Evolutionary conservation across 1,140 invertebrate species (phyloP), one percentile per base, ranked within the genome.

Genomic region (Acromyrmex heyeri): DNA sequence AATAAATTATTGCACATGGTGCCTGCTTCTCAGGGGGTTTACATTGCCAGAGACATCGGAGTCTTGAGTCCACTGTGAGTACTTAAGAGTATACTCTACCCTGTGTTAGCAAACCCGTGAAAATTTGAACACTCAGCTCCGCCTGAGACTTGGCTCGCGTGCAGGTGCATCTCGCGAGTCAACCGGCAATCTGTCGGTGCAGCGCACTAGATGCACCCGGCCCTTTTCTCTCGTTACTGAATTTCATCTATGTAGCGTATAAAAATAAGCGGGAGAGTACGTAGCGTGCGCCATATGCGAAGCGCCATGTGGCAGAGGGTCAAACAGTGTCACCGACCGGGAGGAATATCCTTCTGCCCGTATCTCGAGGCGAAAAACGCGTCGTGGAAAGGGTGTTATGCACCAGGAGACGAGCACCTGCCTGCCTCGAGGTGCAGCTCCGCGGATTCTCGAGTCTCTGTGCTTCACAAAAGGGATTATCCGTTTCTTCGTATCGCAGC

Each of bases 271-370:
- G 65, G 27, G 38, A 34, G 61, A 61, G 27, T 65, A 62, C 30
- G 89, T 78, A 70, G n/a, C 72, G 65, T 67, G 89, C 77, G 70
- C 90, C 90, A 91, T 91, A 90, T 91, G 90, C 87, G 90, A 86
- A 88, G 78, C 89, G 89, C 78, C 90, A 91, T 91, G 83, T 91
- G 89, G 89, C 85, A 65, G 62, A 88, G 89, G 89, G 90, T 91
- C 89, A 91, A 91, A 91, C 85, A 79, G 81, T 90, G 90, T 88
- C 89, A 88, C 86, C 64, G 86, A 86, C 72, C 59, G 81, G 34
- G 76, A 61, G 12, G 81, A 62, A 8, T 73, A 55, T 86, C 76
- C 69, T 69, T 21, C 6, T 5, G 38, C 12, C 30, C 61, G 85
- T 82, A 53, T 86, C 86, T 67, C 24, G 57, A 55, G 55, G 55